Base-by-base conservation (phyloP, 2,888 invertebrate species). In the Athalia cordata region DNA sequence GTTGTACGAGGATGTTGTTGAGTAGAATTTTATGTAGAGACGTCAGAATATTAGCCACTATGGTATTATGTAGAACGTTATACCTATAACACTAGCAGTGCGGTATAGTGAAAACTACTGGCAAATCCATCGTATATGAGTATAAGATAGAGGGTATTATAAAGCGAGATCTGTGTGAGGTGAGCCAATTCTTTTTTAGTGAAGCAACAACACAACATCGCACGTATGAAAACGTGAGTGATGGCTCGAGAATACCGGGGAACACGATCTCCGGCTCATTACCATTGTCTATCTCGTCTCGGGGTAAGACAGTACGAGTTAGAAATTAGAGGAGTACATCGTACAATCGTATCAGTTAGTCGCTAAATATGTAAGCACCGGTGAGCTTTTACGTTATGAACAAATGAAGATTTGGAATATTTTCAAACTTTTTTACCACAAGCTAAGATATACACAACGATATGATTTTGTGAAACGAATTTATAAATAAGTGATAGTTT, bases 221-320 rank as follows among this genome's bases (percentile, higher is more conserved):
- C 83, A 84, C 83, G 82, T 72, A 59, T 59, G 83, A 83, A 85
- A 86, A 86, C 84, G 86, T 86, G 86, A 87, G 86, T 86, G 86
- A 86, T 85, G 84, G 84, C 84, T 85, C 83, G 81, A 80, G 80
- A 80, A 52, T 47, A 29, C 29, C 45, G 72, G 59, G 72, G 13
- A 72, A 72, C 72, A 72, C 72, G 72, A 72, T 72, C 72, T 72
- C 57, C 47, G 47, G 72, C 72, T 72, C 72, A 72, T 72, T 72
- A 72, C 72, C 72, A 72, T 72, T 72, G 57, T 72, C 72, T 72
- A 72, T 72, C 57, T 59, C 43, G 59, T 72, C 57, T 72, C 72
- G 72, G 59, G 45, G 59, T 59, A 72, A 68, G 45, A 72, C 15
- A 2, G 59, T 47, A 52, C 57, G 57, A 72, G 72, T 72, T 55